phyloP scores from a whole-genome alignment of 2,797 vertebrate genomes.

The Antennarius maculatus region DNA sequence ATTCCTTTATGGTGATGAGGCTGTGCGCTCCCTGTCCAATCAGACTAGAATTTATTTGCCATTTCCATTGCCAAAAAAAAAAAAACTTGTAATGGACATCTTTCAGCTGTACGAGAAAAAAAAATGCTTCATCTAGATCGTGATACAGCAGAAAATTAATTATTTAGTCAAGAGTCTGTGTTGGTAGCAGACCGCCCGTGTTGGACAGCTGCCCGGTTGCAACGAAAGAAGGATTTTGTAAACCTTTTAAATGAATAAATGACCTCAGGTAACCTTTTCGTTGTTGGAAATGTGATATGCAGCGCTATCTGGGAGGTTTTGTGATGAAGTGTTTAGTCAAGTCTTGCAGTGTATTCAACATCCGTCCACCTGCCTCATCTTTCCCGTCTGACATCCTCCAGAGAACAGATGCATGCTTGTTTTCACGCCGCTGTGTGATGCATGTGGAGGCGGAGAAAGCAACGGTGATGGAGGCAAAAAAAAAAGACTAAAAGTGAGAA shows the following conservation, averaged over 20 bases:
- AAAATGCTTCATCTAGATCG: constrained; percentile 3
- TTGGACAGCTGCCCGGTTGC: constrained; percentile 20
- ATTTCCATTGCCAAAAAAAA: neutral
- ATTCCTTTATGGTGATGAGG: neutral
- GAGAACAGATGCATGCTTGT: constrained; percentile 16
- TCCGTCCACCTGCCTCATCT: constrained; percentile 51
- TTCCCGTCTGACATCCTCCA: constrained; percentile 30
- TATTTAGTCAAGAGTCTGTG: constrained; percentile 31
- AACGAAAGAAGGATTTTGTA: constrained; percentile 24
- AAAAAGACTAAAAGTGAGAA: neutral
- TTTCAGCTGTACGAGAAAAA: constrained; percentile 6
- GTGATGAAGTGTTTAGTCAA: constrained; percentile 31
- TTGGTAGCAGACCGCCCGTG: constrained; percentile 4
- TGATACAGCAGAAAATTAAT: constrained; percentile 22
- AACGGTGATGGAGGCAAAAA: too few species aligned
- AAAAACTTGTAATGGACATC: constrained; percentile 25
- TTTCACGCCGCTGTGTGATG: constrained; percentile 11
- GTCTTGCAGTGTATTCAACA: constrained; percentile 6
- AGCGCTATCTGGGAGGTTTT: constrained; percentile 32
- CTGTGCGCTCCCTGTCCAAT: neutral
- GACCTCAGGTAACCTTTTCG: constrained; percentile 35
- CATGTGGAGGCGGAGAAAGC: constrained; percentile 11
- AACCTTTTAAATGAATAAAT: constrained; percentile 26
- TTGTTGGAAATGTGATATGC: constrained; percentile 36
- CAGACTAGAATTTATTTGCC: neutral